Base-by-base conservation (phyloP, 2,113 vertebrate genomes). In the Ondatra zibethicus region DNA sequence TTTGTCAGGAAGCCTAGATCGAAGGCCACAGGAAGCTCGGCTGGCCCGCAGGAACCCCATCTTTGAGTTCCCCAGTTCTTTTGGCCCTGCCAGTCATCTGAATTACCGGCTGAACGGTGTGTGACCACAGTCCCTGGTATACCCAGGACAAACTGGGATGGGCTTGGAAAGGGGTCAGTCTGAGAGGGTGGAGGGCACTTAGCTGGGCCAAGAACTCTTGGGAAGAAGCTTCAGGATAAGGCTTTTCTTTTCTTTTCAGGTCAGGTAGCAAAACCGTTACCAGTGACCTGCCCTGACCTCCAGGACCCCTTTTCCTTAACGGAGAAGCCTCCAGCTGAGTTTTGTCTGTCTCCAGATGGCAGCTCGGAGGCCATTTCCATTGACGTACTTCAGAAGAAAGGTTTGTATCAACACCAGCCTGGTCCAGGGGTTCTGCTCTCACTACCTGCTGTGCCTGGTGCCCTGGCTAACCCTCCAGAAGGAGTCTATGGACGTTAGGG, bases 251-350 rank as follows among this genome's bases (percentile, higher is more conserved):
- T 93, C 17, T 97, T 95, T 96, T 58, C 92, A 98, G 99, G 99
- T 63, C 99, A 98, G 36, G 98, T 98, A 25, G 92, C 98, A 52
- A 99, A 98, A 92, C 98, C 97, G 36, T 98, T 98, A 58, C 99
- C 99, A 77, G 98, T 99, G 96, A 99, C 98, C 97, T 99, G 98
- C 98, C 99, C 98, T 58, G 99, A 99, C 97, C 99, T 99, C 97
- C 99, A 99, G 0, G 99, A 99, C 96, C 99, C 99, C 96, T 99
- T 99, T 98, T 99, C 99, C 0, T 97, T 99, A 98, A 98, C 99
- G 0, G 99, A 99, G 98, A 99, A 99, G 52, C 99, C 99, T 0
- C 99, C 99, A 0, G 99, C 99, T 61, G 99, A 99, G 98, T 99
- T 99, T 98, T 99, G 99, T 96, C 99, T 99, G 21, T 99, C 99